Conservation (phyloP, 2,113 vertebrate genomes). For the Cololabis saira region DNA sequence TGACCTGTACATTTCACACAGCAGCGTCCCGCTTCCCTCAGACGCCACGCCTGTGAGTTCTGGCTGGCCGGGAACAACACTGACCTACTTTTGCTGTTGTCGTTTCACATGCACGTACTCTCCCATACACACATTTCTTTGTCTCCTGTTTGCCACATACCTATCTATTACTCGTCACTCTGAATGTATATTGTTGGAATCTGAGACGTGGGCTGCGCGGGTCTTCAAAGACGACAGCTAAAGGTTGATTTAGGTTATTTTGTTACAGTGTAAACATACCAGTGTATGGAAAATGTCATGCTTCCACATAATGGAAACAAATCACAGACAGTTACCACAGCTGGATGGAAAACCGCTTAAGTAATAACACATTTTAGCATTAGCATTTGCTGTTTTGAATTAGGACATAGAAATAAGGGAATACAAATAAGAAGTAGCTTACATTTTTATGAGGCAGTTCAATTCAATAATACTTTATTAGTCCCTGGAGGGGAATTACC, state of each 20-base stretch:
- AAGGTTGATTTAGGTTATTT: neutral
- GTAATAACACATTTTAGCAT: neutral
- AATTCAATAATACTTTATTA: no score
- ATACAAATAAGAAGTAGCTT: no score
- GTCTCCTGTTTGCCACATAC: slow-evolving; percentile 60
- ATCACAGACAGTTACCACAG: neutral
- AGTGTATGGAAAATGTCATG: neutral
- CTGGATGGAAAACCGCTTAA: neutral
- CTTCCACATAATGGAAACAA: neutral
- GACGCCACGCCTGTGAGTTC: slow-evolving; percentile 69
- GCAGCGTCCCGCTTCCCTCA: slow-evolving; percentile 10
- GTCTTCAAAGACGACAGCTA: neutral
- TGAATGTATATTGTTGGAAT: slow-evolving; percentile 32
- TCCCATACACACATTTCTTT: slow-evolving; percentile 41
- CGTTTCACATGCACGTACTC: slow-evolving; percentile 37
- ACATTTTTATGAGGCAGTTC: no score
- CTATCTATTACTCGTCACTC: slow-evolving; percentile 48
- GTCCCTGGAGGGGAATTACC: no score
- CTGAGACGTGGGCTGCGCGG: neutral
- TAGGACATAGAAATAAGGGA: no score
- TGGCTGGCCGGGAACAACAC: slow-evolving; percentile 56
- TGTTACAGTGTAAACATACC: neutral
- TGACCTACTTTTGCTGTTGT: slow-evolving; percentile 81
- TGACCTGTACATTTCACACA: slow-evolving; percentile 64
- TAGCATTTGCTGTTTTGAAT: neutral